Evolutionary conservation across 2,888 invertebrate genomes (phyloP).

Genomic region (Ommatoiulus sabulosus): DNA sequence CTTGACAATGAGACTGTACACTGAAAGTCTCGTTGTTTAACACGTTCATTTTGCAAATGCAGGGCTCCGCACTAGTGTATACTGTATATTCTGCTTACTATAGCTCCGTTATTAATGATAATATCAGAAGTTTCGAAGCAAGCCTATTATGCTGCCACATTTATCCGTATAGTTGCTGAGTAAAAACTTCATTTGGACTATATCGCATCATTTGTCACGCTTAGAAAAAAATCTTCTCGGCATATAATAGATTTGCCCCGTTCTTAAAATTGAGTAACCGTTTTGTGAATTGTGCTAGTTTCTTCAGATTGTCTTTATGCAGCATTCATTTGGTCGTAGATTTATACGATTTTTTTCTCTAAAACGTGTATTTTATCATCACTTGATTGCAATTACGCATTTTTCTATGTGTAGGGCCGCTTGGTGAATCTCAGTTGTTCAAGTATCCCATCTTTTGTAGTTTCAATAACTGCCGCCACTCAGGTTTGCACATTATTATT

Average conservation of each 20-base stretch:
- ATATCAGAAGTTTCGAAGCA: no score
- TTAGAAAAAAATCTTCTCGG: background rate
- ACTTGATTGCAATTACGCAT: background rate
- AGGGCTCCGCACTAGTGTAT: background rate
- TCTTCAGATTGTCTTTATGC: background rate
- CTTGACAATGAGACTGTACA: no score
- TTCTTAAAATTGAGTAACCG: background rate
- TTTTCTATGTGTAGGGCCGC: constrained; percentile 74
- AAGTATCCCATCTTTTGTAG: constrained; percentile 96
- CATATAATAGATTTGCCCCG: background rate
- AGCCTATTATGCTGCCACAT: background rate
- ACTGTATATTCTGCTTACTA: background rate
- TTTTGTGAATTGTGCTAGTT: no score
- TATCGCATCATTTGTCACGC: background rate
- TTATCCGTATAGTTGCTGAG: background rate
- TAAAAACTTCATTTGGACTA: background rate
- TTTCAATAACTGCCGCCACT: constrained; percentile 96
- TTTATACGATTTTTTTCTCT: background rate
- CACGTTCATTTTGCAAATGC: no score
- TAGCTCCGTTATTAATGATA: no score
- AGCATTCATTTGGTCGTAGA: background rate
- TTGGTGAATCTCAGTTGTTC: constrained; percentile 96
- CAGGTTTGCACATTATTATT: constrained; percentile 72
- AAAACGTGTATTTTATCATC: background rate
- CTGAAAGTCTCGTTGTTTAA: no score